Percentiles rank a stretch among this genome's conserved stretches.
phyloP scores from a whole-genome alignment of 2,888 invertebrate species.

The Anagyrus pseudococci region DNA sequence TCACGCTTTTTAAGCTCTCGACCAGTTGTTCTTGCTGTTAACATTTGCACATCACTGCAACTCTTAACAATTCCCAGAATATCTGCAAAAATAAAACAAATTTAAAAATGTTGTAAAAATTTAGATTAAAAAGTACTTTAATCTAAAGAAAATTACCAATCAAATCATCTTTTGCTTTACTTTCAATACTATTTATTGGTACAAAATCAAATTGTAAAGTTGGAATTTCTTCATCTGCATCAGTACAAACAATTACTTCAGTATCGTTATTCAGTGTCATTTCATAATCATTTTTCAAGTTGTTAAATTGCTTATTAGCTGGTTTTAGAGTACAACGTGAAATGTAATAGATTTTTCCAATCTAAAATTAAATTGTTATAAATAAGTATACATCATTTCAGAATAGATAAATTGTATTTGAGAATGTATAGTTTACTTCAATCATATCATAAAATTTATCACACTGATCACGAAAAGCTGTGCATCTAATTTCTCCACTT shows the following conservation, averaged over 20 bases:
- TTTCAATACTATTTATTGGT: conserved; percentile 74
- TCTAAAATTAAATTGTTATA: conserved; percentile 60
- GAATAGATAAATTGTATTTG: neutral
- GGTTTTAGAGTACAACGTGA: conserved; percentile 85
- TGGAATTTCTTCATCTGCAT: conserved; percentile 70
- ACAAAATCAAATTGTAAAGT: conserved; percentile 65
- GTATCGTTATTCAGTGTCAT: conserved; percentile 86
- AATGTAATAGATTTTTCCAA: conserved; percentile 86
- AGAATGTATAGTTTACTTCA: conserved; percentile 67
- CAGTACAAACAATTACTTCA: conserved; percentile 62
- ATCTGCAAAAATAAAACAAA: conserved; percentile 66
- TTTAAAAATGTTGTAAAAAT: conserved; percentile 2
- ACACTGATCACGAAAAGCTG: conserved; percentile 85
- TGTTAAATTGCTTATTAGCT: conserved; percentile 89
- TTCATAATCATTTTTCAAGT: conserved; percentile 93
- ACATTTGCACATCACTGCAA: conserved; percentile 72
- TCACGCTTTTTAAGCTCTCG: conserved; percentile 91
- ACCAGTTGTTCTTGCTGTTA: conserved; percentile 77
- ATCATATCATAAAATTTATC: conserved; percentile 90
- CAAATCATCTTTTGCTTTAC: conserved; percentile 70
- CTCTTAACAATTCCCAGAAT: conserved; percentile 86
- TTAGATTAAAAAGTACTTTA: neutral
- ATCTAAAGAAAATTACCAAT: conserved; percentile 69
- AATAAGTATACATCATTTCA: conserved; percentile 2
- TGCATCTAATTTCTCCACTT: conserved; percentile 90